phyloP scores from a whole-genome alignment of 2,113 vertebrate species.

The Tachycineta bicolor region DNA sequence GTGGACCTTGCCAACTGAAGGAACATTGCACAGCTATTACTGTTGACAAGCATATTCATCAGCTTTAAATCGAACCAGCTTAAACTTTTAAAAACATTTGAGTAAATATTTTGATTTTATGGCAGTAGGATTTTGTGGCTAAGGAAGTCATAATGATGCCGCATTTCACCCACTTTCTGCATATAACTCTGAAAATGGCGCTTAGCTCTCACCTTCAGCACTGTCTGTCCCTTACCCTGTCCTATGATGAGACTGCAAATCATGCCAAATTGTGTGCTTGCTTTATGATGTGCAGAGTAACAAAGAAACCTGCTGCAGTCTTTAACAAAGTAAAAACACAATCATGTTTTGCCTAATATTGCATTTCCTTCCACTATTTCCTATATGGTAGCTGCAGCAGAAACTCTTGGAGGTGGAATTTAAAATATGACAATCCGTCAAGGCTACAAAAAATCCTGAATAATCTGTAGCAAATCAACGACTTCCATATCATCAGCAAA shows the following conservation, averaged over 20 bases:
- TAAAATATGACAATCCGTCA: constrained; percentile 46
- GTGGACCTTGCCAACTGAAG: neutral
- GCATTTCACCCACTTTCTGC: neutral
- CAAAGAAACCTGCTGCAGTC: neutral
- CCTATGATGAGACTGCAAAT: neutral
- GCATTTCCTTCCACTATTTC: neutral
- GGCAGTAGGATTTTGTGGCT: neutral
- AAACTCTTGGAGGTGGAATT: constrained; percentile 29
- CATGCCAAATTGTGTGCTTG: neutral
- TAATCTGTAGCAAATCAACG: constrained; percentile 69
- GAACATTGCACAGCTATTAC: neutral
- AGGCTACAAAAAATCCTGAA: constrained; percentile 49
- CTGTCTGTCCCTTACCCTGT: neutral
- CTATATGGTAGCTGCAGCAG: neutral
- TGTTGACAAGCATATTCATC: neutral
- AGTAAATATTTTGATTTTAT: neutral
- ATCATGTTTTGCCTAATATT: neutral
- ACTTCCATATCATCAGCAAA: constrained; percentile 68
- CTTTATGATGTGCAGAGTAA: neutral
- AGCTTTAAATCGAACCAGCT: neutral
- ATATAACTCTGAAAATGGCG: neutral
- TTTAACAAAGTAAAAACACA: neutral
- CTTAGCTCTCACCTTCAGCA: neutral
- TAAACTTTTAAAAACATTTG: neutral
- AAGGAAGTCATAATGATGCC: neutral